Evolutionary conservation across 2,797 vertebrate species (phyloP), one percentile per base, ranked within the genome.

Genomic region (Podarcis siculus): DNA sequence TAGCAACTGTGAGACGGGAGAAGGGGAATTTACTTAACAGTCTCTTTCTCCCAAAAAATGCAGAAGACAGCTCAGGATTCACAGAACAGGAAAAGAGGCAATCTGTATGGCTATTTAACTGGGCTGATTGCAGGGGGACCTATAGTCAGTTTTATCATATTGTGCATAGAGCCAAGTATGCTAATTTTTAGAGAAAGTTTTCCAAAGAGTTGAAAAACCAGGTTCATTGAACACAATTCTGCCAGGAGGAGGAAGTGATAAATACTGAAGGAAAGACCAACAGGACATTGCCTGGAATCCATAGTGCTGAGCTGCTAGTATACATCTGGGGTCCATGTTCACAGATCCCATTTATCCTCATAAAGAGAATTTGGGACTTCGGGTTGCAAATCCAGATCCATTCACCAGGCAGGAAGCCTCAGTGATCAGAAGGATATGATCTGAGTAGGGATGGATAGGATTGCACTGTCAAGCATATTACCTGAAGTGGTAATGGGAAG

Each of bases 61-160:
- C 4, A 86, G 86, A 92, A 89, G 3, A 39, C 78, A 77, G 45
- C 75, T 2, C 2, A 82, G 67, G 86, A 8, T 17, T 87, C 79
- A 77, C 55, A 88, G 88, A 81, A 32, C 5, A 85, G 85, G 42
- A 78, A 17, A 88, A 76, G 39, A 84, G 19, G 61, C 27, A 89
- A 55, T 83, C n/a, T 64, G 4, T 35, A 19, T 69, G 67, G 86
- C 42, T 71, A 83, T 84, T 45, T 55, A 32, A 1, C 77, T 86
- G 3, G 27, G 49, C 49, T 55, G 49, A 3, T 55, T 15, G 49
- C 1, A 0, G 13, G 49, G 13, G 49, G 49, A 90, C 13, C 37
- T 35, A 0, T 25, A 6, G 21, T 67, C 49, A 67, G 9, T 85
- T 30, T 83, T 71, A 58, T n/a, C 73, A 55, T 32, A 3, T 72